Conservation (phyloP, 64 coral and sea anemone species). For the Pocillopora damicornis region DNA sequence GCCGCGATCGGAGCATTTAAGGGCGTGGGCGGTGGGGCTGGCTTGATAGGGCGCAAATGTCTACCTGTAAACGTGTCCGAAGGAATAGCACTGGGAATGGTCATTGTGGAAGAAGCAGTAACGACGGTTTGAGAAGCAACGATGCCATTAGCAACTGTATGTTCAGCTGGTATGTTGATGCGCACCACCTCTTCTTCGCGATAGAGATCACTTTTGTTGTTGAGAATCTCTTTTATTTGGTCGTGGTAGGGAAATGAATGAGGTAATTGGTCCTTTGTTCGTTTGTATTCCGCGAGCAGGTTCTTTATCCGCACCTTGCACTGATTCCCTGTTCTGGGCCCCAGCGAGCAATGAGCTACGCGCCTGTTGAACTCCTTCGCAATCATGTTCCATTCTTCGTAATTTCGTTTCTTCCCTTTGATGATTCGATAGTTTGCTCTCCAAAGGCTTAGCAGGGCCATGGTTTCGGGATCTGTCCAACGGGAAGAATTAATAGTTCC, state of each 20-base stretch:
- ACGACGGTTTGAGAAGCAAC: not conserved
- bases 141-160: not conserved
- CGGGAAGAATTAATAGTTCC: slow-evolving; percentile 69
- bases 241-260: slow-evolving; percentile 76
- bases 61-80: not conserved
- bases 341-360: slow-evolving; percentile 43
- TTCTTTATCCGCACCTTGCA: slow-evolving; percentile 92
- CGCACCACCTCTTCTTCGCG: slow-evolving; percentile 36
- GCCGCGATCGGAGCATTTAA: slow-evolving; percentile 13
- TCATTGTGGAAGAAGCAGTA: slow-evolving; percentile 9
- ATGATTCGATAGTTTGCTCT: slow-evolving; percentile 68
- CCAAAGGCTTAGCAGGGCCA: slow-evolving; percentile 68
- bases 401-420: slow-evolving; percentile 73
- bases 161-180: slow-evolving; percentile 24
- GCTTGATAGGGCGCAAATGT: slow-evolving; percentile 11
- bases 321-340: slow-evolving; percentile 81
- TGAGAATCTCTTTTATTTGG: slow-evolving; percentile 60
- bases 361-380: slow-evolving; percentile 77
- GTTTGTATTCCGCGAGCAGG: slow-evolving; percentile 77
- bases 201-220: slow-evolving; percentile 18
- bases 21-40: slow-evolving; percentile 20
- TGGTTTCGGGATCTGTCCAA: slow-evolving; percentile 80
- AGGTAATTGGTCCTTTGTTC: slow-evolving; percentile 59
- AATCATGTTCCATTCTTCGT: slow-evolving; percentile 88
- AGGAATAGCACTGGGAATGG: not conserved